Conservation (phyloP, 2,797 vertebrate genomes). For the Sorex maritimensis region DNA sequence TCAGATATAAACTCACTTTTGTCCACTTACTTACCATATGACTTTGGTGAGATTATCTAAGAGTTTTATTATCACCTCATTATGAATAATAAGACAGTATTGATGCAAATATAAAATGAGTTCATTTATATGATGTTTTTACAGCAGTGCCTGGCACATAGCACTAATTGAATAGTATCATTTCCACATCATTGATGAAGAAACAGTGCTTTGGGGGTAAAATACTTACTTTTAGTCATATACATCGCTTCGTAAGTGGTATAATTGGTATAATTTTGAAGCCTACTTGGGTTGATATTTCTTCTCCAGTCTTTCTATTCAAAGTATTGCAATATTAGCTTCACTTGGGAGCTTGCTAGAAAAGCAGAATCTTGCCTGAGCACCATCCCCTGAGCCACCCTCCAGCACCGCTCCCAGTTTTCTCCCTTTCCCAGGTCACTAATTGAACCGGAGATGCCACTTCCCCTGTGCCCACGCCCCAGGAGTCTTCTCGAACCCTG, state of each 20-base stretch:
- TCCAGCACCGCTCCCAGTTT: no score
- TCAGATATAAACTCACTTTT: background rate
- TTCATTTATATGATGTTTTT: no score
- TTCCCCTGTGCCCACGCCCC: no score
- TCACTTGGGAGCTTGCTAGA: background rate
- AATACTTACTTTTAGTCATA: background rate
- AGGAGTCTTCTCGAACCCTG: no score
- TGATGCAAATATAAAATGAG: background rate
- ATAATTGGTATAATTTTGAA: background rate
- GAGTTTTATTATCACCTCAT: background rate
- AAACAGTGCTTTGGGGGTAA: slow-evolving; percentile 4
- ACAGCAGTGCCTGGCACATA: no score
- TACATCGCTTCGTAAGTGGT: background rate
- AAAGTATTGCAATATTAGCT: background rate
- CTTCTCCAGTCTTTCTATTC: background rate
- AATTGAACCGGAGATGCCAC: no score
- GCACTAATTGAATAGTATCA: no score
- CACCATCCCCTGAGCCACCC: no score
- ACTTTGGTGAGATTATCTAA: slow-evolving; percentile 29
- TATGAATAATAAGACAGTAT: slow-evolving; percentile 4
- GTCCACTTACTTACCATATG: background rate
- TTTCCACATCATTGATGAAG: slow-evolving; percentile 24
- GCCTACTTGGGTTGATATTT: background rate
- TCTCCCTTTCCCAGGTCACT: no score
- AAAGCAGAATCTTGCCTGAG: background rate